Conservation (phyloP, 2,888 invertebrate species). For the Tetheella fluctuosa region DNA sequence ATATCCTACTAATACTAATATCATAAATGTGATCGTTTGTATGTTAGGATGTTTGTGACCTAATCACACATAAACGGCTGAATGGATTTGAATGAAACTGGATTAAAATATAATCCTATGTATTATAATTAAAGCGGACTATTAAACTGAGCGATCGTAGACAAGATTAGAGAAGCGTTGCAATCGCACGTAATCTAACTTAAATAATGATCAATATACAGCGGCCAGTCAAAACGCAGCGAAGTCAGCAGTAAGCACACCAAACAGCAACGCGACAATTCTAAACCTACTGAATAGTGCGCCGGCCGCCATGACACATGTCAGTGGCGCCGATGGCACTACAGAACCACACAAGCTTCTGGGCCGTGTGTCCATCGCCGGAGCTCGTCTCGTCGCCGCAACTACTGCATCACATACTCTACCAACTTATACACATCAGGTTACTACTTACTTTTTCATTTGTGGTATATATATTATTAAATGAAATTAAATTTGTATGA, state of each 20-base stretch:
- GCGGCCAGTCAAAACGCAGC: slow-evolving; percentile 77
- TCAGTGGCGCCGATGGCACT: slow-evolving; percentile 50
- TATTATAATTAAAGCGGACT: no score
- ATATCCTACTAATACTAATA: no score
- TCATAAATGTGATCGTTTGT: no score
- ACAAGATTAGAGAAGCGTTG: neutral
- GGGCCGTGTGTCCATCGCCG: slow-evolving; percentile 83
- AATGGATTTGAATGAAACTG: no score
- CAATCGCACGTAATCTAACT: neutral
- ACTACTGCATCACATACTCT: slow-evolving; percentile 66
- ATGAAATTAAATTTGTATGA: no score
- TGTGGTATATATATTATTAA: no score
- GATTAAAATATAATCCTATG: no score
- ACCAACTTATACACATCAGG: slow-evolving; percentile 75
- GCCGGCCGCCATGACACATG: slow-evolving; percentile 88
- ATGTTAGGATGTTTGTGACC: no score
- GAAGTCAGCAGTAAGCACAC: slow-evolving; percentile 75
- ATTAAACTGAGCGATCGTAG: no score
- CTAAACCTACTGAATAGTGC: slow-evolving; percentile 91
- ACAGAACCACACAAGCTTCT: slow-evolving; percentile 72
- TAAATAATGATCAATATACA: slow-evolving; percentile 32
- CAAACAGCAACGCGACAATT: slow-evolving; percentile 88
- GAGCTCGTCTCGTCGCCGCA: slow-evolving; percentile 69
- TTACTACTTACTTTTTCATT: slow-evolving; percentile 22
- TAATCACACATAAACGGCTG: no score